Percentiles rank a stretch among this genome's conserved stretches.
Evolutionary conservation across 2,797 vertebrate species (phyloP).

Genomic region (Spinus pinus): DNA sequence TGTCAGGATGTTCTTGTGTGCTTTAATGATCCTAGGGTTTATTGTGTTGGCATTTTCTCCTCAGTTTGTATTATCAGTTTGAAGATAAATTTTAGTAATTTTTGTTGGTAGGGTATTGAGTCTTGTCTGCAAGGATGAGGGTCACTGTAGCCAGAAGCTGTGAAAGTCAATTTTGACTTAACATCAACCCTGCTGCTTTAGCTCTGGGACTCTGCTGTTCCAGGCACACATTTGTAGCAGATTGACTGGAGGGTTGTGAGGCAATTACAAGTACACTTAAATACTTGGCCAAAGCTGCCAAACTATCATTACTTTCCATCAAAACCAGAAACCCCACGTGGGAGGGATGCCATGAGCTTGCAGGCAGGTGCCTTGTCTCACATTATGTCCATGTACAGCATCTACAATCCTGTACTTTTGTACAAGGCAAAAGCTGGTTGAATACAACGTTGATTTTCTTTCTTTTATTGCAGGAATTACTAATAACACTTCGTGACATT

Average conservation of each 20-base stretch:
- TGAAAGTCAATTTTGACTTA: constrained; percentile 70
- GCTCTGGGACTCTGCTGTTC: constrained; percentile 51
- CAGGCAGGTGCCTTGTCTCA: constrained; percentile 10
- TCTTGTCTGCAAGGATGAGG: constrained; percentile 18
- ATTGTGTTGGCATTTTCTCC: constrained; percentile 66
- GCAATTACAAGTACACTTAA: constrained; percentile 59
- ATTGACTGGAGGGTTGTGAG: constrained; percentile 54
- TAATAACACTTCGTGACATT: neutral
- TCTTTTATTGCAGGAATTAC: neutral
- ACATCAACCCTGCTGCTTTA: constrained; percentile 57
- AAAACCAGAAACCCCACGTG: constrained; percentile 27
- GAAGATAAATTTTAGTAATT: constrained; percentile 60
- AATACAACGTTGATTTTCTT: neutral
- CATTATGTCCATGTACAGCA: neutral
- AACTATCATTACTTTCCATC: constrained; percentile 32
- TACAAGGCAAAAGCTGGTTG: neutral
- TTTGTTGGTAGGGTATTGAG: constrained; percentile 45
- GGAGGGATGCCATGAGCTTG: neutral
- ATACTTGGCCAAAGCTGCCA: constrained; percentile 37
- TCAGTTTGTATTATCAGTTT: constrained; percentile 69
- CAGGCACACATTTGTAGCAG: constrained; percentile 58
- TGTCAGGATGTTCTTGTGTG: neutral
- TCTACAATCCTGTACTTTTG: neutral
- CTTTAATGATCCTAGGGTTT: neutral
- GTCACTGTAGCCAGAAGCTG: constrained; percentile 62